Evolutionary conservation across 2,113 vertebrate genomes (phyloP).

Genomic region (Muntiacus reevesi): DNA sequence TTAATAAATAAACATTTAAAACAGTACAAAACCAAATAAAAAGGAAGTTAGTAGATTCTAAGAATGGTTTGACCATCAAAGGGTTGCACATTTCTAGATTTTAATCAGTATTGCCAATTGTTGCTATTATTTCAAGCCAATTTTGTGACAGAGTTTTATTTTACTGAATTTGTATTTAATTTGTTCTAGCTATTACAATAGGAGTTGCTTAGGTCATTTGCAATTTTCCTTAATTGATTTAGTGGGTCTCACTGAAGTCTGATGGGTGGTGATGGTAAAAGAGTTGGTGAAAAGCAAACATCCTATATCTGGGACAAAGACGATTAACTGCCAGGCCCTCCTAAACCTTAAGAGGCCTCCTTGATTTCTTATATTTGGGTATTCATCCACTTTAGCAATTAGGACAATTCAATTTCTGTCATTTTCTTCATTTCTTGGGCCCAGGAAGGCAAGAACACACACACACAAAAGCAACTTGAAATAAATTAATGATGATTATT

Average conservation of each 20-base stretch:
- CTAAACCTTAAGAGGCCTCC: background rate
- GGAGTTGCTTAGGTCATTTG: background rate
- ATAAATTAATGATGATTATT: background rate
- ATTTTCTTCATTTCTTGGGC: background rate
- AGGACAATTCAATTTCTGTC: background rate
- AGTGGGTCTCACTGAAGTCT: background rate
- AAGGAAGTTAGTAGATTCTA: background rate
- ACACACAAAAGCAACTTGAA: background rate
- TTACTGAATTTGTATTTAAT: background rate
- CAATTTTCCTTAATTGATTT: background rate
- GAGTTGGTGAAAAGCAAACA: background rate
- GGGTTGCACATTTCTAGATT: background rate
- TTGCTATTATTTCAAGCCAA: background rate
- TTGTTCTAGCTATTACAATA: background rate
- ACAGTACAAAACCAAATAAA: background rate
- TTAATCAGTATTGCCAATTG: background rate
- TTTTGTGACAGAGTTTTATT: background rate
- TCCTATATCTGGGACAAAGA: background rate
- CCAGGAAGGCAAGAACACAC: background rate
- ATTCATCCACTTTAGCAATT: background rate
- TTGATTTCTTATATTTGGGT: background rate
- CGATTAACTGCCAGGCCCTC: accelerated
- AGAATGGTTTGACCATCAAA: background rate
- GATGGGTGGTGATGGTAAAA: background rate
- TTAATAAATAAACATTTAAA: background rate